Evolutionary conservation across 2,888 invertebrate genomes (phyloP).

Genomic region (Meiosimyza decipiens): DNA sequence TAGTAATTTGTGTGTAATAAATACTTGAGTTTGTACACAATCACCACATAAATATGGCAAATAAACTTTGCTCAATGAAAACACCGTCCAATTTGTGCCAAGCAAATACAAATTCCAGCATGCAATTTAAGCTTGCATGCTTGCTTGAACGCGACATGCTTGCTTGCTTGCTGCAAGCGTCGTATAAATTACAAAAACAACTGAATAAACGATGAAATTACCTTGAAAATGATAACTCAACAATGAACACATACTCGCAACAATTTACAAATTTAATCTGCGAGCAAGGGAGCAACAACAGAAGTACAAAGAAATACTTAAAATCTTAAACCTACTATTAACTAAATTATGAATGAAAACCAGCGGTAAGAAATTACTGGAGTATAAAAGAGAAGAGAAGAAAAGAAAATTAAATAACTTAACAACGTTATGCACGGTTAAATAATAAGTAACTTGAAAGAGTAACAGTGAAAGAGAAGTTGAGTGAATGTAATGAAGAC

Average conservation of each 20-base stretch:
- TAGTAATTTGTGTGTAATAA: too few species aligned
- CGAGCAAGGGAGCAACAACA: neutral
- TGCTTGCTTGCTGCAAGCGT: too few species aligned
- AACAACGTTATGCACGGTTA: neutral
- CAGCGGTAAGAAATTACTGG: neutral
- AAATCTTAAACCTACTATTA: neutral
- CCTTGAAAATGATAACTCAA: slow-evolving; percentile 8
- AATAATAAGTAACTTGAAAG: neutral
- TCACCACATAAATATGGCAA: neutral
- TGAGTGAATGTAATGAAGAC: too few species aligned
- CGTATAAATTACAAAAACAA: neutral
- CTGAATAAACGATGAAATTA: neutral
- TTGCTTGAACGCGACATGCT: slow-evolving; percentile 2
- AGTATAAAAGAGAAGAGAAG: neutral
- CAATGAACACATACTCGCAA: neutral
- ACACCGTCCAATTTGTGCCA: neutral
- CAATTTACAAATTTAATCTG: neutral
- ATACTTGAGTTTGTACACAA: too few species aligned
- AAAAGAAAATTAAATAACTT: neutral
- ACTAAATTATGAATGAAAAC: slow-evolving; percentile 10
- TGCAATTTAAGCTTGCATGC: slow-evolving; percentile 12
- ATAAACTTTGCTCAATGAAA: neutral
- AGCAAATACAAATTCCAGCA: slow-evolving; percentile 3
- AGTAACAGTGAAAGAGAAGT: too few species aligned
- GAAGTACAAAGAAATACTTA: neutral